Evolutionary conservation across 2,888 invertebrate species (phyloP).

Genomic region (Philonicus albiceps): DNA sequence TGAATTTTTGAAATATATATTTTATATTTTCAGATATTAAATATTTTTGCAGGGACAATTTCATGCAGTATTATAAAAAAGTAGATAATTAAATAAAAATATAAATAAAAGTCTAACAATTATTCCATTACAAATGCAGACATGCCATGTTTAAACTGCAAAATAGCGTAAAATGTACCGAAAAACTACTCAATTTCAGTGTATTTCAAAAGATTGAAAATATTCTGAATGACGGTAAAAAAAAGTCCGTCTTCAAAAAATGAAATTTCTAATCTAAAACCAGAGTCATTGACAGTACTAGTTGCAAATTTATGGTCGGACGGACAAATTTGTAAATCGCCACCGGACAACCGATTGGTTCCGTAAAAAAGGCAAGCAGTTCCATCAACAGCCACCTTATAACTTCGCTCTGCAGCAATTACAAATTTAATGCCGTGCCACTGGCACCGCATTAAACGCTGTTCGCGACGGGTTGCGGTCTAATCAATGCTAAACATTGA

Average conservation of each 20-base stretch:
- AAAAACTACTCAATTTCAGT: no score
- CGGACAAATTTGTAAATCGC: not conserved
- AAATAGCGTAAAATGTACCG: no score
- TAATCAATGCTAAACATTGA: not conserved
- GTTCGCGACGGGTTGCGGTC: not conserved
- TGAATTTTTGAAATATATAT: no score
- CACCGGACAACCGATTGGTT: not conserved
- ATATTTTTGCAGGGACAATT: no score
- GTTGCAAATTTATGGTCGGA: not conserved
- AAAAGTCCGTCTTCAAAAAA: not conserved
- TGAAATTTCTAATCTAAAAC: not conserved
- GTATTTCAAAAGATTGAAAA: not conserved
- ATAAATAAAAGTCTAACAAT: no score
- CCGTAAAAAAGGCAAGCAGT: not conserved
- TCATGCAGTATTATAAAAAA: no score
- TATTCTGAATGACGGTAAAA: not conserved
- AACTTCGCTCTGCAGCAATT: not conserved
- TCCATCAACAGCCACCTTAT: not conserved
- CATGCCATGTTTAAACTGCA: no score
- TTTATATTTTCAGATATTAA: no score
- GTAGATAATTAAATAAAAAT: no score
- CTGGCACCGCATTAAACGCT: not conserved
- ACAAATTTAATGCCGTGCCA: not conserved
- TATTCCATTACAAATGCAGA: no score
- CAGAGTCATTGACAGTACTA: not conserved